These are phyloP conservation scores for Aphrocallistes beatrix DNA, from an alignment of 37 sponge, comb jelly and placozoan genomes.

Conservation along the genomic window DNA sequence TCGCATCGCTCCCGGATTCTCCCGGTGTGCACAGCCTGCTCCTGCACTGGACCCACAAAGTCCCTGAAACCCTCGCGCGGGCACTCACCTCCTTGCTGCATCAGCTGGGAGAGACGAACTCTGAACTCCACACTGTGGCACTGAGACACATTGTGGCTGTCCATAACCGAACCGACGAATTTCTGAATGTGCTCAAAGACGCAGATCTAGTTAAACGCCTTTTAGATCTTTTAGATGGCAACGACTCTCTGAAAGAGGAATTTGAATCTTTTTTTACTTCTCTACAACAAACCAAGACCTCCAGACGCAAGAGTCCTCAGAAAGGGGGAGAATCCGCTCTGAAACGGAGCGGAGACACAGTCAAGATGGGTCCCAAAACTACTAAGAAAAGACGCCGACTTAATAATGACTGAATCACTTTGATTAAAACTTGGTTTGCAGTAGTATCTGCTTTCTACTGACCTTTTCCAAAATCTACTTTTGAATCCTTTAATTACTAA, in stretches of 20 bases:
- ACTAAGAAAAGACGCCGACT: too few relatives aligned
- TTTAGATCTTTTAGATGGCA: background rate
- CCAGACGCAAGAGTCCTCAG: background rate
- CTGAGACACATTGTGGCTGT: background rate
- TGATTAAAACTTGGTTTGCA: too few relatives aligned
- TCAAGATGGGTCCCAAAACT: background rate
- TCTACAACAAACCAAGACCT: background rate
- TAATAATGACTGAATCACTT: too few relatives aligned
- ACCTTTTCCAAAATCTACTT: too few relatives aligned
- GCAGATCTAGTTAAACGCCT: background rate
- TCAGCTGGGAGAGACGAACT: background rate
- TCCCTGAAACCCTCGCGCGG: background rate
- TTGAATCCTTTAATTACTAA: too few relatives aligned
- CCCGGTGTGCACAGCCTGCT: background rate
- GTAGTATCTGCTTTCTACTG: too few relatives aligned
- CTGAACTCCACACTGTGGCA: background rate
- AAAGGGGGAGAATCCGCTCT: background rate
- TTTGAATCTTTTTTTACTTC: background rate
- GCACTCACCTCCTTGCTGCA: background rate
- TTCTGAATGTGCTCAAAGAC: background rate
- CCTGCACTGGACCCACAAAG: background rate
- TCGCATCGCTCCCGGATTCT: background rate
- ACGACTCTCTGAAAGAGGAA: background rate
- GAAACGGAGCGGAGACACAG: background rate
- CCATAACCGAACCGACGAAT: background rate